Base-by-base conservation (phyloP, 2,797 vertebrate genomes). In the Eurystomus glaucurus region DNA sequence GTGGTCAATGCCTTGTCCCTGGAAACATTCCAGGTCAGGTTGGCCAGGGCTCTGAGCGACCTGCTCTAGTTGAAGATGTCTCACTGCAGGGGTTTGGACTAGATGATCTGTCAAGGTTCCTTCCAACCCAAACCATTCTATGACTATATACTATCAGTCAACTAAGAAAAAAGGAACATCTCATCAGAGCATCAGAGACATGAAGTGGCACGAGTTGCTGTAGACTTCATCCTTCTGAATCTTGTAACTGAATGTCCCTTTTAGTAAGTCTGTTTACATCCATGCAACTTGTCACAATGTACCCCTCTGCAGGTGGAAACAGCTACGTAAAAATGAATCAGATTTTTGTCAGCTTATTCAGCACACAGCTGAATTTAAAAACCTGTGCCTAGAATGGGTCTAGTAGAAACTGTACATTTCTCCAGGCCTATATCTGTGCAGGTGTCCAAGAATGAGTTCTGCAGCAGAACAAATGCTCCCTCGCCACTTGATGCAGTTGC, bases 401-500 rank as follows among this genome's bases (percentile, higher is more conserved):
- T 46, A 20, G 41, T 2, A 29, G 58, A 46, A 88, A 65, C 43
- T 50, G 14, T 18, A 17, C 12, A 9, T 39, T 72, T 46, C 55
- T 39, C 41, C 39, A 58, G 2, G 23, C 8, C 1, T 7, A 18
- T 29, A 10, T 10, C 54, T 62, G 33, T 26, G 37, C 55, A 52
- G 33, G 25, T 62, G 33, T 15, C 35, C 46, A 28, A 31, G 20
- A 45, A 45, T 19, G 17, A 51, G 37, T 5, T 76, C 55, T 74
- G 43, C 1, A 52, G 81, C 31, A 88, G 23, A 55, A 88, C 1
- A 0, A 92, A 50, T 1, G 2, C 7, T 10, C 26, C 16, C 7
- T 65, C 48, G 45, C 26, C 52, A 69, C 33, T 37, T 0, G 0
- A 11, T 17, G 28, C 26, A 62, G 11, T 16, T 83, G 20, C 45